Conservation (phyloP, 2,797 vertebrate genomes). For the Liasis olivaceus region DNA sequence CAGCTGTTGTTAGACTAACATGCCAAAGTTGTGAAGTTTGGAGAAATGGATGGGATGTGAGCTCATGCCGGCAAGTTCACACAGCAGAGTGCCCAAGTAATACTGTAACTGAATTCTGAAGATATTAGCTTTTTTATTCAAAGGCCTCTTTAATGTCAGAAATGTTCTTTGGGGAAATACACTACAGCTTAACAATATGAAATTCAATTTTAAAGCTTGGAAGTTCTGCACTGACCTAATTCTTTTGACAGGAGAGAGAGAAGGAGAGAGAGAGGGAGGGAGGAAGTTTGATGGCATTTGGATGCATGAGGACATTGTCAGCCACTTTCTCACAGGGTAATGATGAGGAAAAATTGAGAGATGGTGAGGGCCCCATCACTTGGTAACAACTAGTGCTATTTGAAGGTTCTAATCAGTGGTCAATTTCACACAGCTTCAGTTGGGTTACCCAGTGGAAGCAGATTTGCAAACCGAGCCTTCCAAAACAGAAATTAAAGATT, state of each 20-base stretch:
- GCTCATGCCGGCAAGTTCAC: neutral
- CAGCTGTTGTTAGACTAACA: neutral
- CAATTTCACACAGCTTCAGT: neutral
- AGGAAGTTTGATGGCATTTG: neutral
- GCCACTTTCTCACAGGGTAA: neutral
- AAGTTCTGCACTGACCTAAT: neutral
- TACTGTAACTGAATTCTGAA: neutral
- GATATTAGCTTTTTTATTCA: slow-evolving; percentile 16
- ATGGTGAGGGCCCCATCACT: neutral
- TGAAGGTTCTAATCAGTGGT: neutral
- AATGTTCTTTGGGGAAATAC: neutral
- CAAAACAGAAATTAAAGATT: neutral
- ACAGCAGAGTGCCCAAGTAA: neutral
- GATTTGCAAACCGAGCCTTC: neutral
- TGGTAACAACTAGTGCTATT: neutral
- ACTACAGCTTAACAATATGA: neutral
- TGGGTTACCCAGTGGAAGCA: neutral
- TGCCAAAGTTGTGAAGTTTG: neutral
- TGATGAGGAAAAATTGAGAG: neutral
- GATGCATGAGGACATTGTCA: neutral
- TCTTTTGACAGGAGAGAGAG: neutral
- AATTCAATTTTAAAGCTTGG: neutral
- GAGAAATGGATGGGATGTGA: neutral
- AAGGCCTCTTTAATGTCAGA: slow-evolving; percentile 1
- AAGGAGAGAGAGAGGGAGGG: neutral